Percentiles rank a stretch among this genome's conserved stretches.
These are phyloP conservation scores for Lichenostomus cassidix DNA, from an alignment of 2,113 vertebrate species.

Conservation along the genomic window DNA sequence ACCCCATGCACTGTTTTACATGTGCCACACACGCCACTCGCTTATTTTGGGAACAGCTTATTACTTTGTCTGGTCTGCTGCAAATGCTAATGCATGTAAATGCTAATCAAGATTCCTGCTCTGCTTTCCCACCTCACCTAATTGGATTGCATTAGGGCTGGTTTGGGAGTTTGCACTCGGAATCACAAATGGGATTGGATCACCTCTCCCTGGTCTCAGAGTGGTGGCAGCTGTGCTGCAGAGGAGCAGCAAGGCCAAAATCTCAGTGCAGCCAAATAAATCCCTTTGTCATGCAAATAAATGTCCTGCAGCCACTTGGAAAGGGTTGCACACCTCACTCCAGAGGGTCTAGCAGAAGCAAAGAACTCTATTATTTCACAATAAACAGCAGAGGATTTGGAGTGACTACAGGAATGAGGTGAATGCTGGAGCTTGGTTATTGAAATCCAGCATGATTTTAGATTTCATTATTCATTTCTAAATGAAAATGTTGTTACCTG, in stretches of 20 bases:
- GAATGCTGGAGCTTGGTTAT: not conserved
- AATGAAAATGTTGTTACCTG: not conserved
- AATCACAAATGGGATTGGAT: not conserved
- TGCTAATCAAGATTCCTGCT: slow-evolving; percentile 20
- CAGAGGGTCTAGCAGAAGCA: not conserved
- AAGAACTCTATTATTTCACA: not conserved
- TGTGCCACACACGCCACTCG: not conserved
- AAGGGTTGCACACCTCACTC: not conserved
- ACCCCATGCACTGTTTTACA: not conserved
- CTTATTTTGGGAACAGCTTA: slow-evolving; percentile 44
- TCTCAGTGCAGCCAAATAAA: not conserved
- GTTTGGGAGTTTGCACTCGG: not conserved
- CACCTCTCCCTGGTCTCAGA: not conserved
- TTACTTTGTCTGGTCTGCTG: slow-evolving; percentile 39
- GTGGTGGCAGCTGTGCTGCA: not conserved
- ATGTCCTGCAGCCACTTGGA: not conserved
- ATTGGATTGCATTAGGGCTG: slow-evolving; percentile 25
- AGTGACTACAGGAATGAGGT: not conserved
- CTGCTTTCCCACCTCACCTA: slow-evolving; percentile 7
- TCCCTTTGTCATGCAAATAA: not conserved
- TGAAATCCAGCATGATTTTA: not conserved
- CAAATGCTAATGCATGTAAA: slow-evolving; percentile 48
- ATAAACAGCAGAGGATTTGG: not conserved
- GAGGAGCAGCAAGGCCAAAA: not conserved
- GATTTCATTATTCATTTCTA: too few species aligned